Evolutionary conservation across 2,888 invertebrate species (phyloP).

Genomic region (Halictus quadricinctus): DNA sequence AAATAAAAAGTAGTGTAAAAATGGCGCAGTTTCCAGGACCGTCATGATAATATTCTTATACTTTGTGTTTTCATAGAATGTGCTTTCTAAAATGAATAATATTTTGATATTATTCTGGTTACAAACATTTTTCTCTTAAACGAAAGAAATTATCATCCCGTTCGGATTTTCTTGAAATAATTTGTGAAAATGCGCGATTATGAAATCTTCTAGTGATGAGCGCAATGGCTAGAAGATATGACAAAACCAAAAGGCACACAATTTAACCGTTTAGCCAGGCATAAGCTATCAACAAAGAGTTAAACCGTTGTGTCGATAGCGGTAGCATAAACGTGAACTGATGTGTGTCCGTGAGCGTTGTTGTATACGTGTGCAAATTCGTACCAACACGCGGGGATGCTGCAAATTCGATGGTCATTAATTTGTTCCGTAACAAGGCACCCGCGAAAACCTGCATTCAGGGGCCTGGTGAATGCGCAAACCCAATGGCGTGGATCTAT

Average conservation of each 20-base stretch:
- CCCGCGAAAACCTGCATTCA: constrained; percentile 64
- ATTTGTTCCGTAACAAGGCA: constrained; percentile 65
- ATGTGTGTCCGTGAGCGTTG: neutral
- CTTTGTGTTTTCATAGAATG: too few relatives aligned
- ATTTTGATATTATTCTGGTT: neutral
- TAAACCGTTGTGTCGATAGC: constrained; percentile 5
- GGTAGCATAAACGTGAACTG: neutral
- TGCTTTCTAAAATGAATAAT: neutral
- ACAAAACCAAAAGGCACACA: neutral
- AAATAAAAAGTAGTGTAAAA: neutral
- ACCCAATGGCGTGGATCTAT: constrained; percentile 55
- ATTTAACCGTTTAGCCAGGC: neutral
- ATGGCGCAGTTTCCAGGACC: neutral
- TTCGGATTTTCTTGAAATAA: neutral
- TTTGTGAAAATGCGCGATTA: neutral
- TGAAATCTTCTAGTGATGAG: neutral
- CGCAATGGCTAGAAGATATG: neutral
- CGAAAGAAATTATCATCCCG: neutral
- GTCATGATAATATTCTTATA: too few relatives aligned
- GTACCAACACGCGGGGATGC: constrained; percentile 14
- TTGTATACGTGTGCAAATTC: constrained; percentile 32
- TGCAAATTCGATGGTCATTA: constrained; percentile 69
- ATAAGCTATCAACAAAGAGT: neutral
- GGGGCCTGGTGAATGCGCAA: constrained; percentile 57
- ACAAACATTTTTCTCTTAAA: neutral